These are phyloP conservation scores for Cotesia chilonis DNA, from an alignment of 1,140 invertebrate genomes.

Conservation along the genomic window DNA sequence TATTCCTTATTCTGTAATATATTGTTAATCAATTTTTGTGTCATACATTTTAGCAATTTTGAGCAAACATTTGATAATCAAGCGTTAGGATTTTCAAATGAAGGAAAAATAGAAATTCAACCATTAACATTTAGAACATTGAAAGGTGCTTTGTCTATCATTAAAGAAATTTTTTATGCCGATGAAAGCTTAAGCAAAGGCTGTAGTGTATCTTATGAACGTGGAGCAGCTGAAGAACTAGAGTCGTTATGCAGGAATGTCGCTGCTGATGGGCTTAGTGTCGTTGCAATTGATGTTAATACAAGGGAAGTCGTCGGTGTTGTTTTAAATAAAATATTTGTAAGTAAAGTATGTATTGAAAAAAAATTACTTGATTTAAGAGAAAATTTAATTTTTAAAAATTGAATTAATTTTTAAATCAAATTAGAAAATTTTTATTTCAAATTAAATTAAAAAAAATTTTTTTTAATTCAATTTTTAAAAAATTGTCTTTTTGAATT, in stretches of 20 bases:
- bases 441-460: neutral
- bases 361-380: too few species aligned
- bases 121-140: slow-evolving; percentile 53
- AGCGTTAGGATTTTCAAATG: slow-evolving; percentile 50
- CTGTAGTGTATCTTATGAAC: slow-evolving; percentile 65
- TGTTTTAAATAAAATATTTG: slow-evolving; percentile 75
- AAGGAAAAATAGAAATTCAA: slow-evolving; percentile 53
- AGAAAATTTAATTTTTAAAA: too few species aligned
- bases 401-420: too few species aligned
- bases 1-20: too few species aligned
- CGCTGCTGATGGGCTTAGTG: slow-evolving; percentile 71
- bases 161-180: slow-evolving; percentile 68
- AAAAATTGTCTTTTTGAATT: too few species aligned
- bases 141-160: slow-evolving; percentile 61
- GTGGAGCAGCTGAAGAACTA: slow-evolving; percentile 68
- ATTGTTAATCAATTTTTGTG: too few species aligned
- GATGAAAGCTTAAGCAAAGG: slow-evolving; percentile 68
- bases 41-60: slow-evolving; percentile 35
- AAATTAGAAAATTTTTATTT: neutral
- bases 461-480: neutral
- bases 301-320: slow-evolving; percentile 68
- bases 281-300: slow-evolving; percentile 67
- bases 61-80: slow-evolving; percentile 52
- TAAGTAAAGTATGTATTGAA: slow-evolving; percentile 36
- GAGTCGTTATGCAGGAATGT: slow-evolving; percentile 67